Evolutionary conservation across 2,113 vertebrate species (phyloP).

Genomic region (Trichomycterus rosablanca): DNA sequence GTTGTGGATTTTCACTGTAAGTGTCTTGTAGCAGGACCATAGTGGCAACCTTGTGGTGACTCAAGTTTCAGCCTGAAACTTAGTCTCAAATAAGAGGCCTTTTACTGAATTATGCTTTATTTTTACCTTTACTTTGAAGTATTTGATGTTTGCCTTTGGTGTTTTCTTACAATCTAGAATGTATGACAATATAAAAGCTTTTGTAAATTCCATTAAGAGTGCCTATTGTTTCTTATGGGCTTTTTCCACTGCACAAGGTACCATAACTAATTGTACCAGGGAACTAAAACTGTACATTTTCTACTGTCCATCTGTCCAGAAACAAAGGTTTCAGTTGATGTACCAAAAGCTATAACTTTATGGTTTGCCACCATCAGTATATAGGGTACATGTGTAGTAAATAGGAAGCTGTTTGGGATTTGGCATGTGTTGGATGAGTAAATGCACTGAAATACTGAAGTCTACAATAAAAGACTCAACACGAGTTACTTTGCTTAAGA

Average conservation of each 20-base stretch:
- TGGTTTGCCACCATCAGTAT: too few relatives aligned
- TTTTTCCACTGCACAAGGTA: neutral
- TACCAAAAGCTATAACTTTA: too few relatives aligned
- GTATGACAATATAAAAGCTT: conserved; percentile 19
- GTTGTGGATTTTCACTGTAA: conserved; percentile 63
- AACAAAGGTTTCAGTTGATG: too few relatives aligned
- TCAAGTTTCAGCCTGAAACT: conserved; percentile 46
- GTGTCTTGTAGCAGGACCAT: conserved; percentile 56
- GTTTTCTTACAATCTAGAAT: conserved; percentile 23
- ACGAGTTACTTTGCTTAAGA: too few relatives aligned
- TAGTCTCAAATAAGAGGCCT: conserved; percentile 63
- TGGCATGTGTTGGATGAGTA: too few relatives aligned
- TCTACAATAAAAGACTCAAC: too few relatives aligned
- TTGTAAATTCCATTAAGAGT: conserved; percentile 21
- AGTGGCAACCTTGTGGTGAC: conserved; percentile 46
- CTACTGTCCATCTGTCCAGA: too few relatives aligned
- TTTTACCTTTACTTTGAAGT: conserved; percentile 58
- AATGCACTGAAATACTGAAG: too few relatives aligned
- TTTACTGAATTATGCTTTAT: conserved; percentile 59
- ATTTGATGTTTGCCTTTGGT: conserved; percentile 36
- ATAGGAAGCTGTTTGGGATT: too few relatives aligned
- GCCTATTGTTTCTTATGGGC: neutral
- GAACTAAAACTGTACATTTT: too few relatives aligned
- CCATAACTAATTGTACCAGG: too few relatives aligned
- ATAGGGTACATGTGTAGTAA: too few relatives aligned